Percentiles rank a stretch among this genome's conserved stretches.
These are phyloP conservation scores for Hylomyscus alleni DNA, from an alignment of 2,797 vertebrate genomes.

Conservation along the genomic window DNA sequence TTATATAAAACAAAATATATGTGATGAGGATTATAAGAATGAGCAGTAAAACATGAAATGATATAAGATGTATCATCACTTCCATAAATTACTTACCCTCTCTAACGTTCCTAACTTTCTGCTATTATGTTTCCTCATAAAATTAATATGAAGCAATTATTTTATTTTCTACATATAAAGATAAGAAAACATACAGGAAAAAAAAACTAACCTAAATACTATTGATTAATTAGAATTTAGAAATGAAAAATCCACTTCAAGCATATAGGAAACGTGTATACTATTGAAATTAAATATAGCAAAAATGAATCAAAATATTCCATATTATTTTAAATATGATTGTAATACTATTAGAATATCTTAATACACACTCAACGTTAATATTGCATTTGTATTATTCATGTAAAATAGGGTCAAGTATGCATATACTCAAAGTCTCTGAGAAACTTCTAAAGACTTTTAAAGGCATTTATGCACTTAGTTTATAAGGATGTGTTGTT, in stretches of 20 bases:
- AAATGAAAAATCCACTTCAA: not conserved
- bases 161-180: constrained; percentile 17
- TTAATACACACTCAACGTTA: not conserved
- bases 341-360: not conserved
- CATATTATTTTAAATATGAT: not conserved
- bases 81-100: not conserved
- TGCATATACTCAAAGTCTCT: not conserved
- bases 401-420: not conserved
- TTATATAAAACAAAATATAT: not conserved
- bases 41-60: not conserved
- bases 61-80: not conserved
- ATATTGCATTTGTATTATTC: not conserved
- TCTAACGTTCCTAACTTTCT: not conserved
- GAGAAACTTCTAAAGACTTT: constrained; percentile 6
- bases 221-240: not conserved
- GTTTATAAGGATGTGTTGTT: constrained; percentile 55
- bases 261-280: not conserved
- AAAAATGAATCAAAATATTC: not conserved
- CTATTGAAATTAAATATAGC: not conserved
- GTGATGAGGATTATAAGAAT: not conserved
- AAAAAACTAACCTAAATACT: not conserved
- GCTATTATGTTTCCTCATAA: not conserved
- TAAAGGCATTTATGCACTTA: constrained; percentile 47
- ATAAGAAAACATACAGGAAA: not conserved
- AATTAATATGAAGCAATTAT: not conserved